Conservation (phyloP, 2,888 invertebrate genomes). For the Protodeltote pygarga region DNA sequence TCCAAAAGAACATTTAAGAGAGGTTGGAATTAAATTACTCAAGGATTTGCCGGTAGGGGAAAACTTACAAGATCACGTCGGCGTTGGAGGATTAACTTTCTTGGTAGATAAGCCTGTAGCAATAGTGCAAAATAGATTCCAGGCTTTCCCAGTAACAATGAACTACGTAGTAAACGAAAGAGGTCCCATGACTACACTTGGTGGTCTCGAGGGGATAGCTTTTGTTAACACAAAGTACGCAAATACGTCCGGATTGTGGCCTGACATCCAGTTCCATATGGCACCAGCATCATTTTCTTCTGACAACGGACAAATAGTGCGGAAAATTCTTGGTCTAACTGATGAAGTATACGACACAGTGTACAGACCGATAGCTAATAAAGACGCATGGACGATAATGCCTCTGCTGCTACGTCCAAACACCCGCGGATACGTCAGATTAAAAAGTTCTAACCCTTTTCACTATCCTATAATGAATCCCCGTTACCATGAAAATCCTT, state of each 20-base stretch:
- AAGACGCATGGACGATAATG: slow-evolving; percentile 94
- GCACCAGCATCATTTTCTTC: slow-evolving; percentile 95
- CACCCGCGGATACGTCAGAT: slow-evolving; percentile 91
- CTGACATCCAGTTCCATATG: slow-evolving; percentile 97
- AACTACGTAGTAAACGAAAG: slow-evolving; percentile 92
- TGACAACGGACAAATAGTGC: slow-evolving; percentile 91
- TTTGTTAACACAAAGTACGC: slow-evolving; percentile 95
- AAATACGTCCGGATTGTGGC: slow-evolving; percentile 92
- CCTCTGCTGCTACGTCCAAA: slow-evolving; percentile 93
- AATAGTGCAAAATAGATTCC: slow-evolving; percentile 92
- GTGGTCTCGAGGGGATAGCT: slow-evolving; percentile 95
- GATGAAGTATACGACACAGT: slow-evolving; percentile 93
- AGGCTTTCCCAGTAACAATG: slow-evolving; percentile 92
- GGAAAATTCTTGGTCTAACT: slow-evolving; percentile 92
- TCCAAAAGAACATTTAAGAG: slow-evolving; percentile 89
- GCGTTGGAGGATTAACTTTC: slow-evolving; percentile 93
- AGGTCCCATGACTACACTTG: slow-evolving; percentile 95
- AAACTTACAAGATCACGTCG: slow-evolving; percentile 96
- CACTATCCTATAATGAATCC: slow-evolving; percentile 96
- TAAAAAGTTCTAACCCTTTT: slow-evolving; percentile 94
- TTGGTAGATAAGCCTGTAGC: slow-evolving; percentile 94
- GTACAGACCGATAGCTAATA: slow-evolving; percentile 92
- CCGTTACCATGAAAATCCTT: slow-evolving; percentile 95
- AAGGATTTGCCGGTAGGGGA: slow-evolving; percentile 93
- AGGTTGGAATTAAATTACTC: slow-evolving; percentile 91